Evolutionary conservation across 2,113 vertebrate species (phyloP), one percentile per base, ranked within the genome.

Genomic region (Eclectus roratus): DNA sequence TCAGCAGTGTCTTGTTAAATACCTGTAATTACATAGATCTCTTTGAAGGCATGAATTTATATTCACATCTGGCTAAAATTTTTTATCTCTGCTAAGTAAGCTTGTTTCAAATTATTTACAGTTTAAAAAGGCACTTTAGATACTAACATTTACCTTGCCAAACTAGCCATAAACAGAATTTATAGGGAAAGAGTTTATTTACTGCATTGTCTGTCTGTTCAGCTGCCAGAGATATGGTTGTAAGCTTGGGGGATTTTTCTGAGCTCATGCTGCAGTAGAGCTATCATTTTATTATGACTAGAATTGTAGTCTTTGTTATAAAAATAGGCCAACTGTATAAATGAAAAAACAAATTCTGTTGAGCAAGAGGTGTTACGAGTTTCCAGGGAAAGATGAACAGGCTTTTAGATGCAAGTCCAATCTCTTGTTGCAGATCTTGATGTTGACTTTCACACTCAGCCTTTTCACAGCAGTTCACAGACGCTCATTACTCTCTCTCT

Each of bases 51-150:
- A 13, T 52, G 25, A 71, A 68, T 80, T 90, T 76, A 66, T 80
- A 41, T 69, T 70, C 1, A 1, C 66, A 92, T 68, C 82, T 55
- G 37, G 66, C 82, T 89, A 88, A 50, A 33, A 6, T 13, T 80
- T 94, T 82, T 83, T 29, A 7, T 83, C 63, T 78, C 33, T 87
- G 44, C 44, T 97, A 96, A 93, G 92, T 69, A 89, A 37, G 10
- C 43, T 55, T 21, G 28, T 89, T 96, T 94, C 78, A 91, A 74
- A 92, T 96, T 85, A 94, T 93, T 97, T 94, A 89, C 39, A 37
- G 47, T 61, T 91, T 66, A 6, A 63, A 74, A 86, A 35, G 37
- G 28, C 50, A 72, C 61, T 96, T 94, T 94, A 88, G 76, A 69
- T 53, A 72, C 88, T 93, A 91, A 66, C 39, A 58, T 90, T 95